Base-by-base conservation (phyloP, 2,113 vertebrate species). In the Caracal caracal region DNA sequence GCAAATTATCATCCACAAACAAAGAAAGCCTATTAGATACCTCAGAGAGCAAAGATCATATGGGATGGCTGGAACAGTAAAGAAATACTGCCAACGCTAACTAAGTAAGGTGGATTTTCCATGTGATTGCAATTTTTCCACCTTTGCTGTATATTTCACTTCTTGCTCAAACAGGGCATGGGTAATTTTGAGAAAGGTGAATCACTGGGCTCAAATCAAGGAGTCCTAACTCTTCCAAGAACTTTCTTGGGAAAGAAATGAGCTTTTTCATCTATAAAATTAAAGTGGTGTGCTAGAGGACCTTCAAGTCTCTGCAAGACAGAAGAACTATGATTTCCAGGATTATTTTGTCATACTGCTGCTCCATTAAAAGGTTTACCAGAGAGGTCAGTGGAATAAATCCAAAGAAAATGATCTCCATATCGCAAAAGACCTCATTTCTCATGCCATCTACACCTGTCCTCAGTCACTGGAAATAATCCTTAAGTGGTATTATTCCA, bases 41-140 rank as follows among this genome's bases (percentile, higher is more conserved):
- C 40, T 65, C 37, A 51, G 4, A 17, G 30, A 68, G 12, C 3
- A 47, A 80, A 26, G 33, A 70, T n/a, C 43, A 10, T 17, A 16
- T 10, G 28, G 26, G 7, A 22, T 7, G 19, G 5, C n/a, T 35
- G 3, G 2, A 13, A 13, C 8, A 2, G 8, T 28, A 4, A 28
- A 35, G 53, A 71, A 63, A 16, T 17, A 68, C 2, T 53, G 24
- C 33, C 40, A 59, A 35, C 0, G 16, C 47, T 86, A 22, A 79
- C 24, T 86, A 16, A 3, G 13, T 7, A 22, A n/a, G 3, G 19
- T 33, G 51, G 10, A 2, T 30, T 47, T 56, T 51, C 9, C 2
- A 26, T 10, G 8, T 70, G 26, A 66, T 11, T 53, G 6, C 30
- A 56, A 43, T 4, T 76, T 76, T 56, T 59, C 75, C 61, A 66